Conservation (phyloP, 2,113 vertebrate species). For the Lanius collurio region DNA sequence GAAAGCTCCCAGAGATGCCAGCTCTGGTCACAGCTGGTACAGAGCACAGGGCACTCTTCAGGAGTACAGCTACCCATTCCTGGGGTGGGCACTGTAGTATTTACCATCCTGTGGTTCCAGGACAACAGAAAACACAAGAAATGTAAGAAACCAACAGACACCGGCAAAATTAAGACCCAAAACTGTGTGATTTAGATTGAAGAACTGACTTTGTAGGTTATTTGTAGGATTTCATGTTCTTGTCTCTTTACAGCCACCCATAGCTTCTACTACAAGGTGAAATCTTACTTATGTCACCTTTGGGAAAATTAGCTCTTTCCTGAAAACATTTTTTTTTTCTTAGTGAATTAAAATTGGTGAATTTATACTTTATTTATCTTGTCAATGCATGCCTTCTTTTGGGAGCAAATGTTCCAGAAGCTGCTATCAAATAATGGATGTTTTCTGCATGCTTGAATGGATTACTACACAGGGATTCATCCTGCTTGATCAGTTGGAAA, state of each 20-base stretch:
- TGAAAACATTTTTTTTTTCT: not conserved
- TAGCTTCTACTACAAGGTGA: not conserved
- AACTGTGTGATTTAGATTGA: not conserved
- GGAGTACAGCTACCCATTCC: not conserved
- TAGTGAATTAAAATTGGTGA: not conserved
- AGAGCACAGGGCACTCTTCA: not conserved
- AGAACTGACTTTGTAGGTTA: not conserved
- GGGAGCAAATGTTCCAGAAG: not conserved
- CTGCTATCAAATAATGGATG: not conserved
- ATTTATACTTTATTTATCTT: not conserved
- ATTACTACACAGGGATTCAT: not conserved
- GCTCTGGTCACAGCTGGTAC: too few species aligned
- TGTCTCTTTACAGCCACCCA: not conserved
- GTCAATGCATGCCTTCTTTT: not conserved
- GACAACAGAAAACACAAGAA: not conserved
- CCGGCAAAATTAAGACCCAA: not conserved
- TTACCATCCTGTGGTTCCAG: not conserved
- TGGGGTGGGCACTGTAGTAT: accelerated
- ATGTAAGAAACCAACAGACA: not conserved
- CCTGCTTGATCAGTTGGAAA: not conserved
- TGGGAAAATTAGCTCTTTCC: not conserved
- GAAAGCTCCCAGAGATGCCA: not conserved
- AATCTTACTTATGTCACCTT: not conserved
- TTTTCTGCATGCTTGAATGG: not conserved
- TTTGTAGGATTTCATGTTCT: not conserved